Base-by-base conservation (phyloP, 2,797 vertebrate species). In the Champsocephalus gunnari region DNA sequence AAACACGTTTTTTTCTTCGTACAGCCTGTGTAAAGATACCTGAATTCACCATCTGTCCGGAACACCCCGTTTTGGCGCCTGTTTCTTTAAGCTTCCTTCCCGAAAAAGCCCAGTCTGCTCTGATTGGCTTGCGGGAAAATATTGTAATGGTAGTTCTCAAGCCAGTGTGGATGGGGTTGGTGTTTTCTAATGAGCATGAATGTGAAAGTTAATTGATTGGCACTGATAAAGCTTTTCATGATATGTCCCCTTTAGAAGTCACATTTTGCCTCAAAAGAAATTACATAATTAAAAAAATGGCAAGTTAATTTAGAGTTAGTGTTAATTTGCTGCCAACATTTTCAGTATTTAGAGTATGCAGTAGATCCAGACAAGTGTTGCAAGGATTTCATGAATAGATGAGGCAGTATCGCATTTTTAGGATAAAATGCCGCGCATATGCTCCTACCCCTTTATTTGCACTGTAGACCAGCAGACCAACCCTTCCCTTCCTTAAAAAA, bases 401-500 rank as follows among this genome's bases (percentile, higher is more conserved):
- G 51, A 75, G 58, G 55, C 79, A 61, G 61, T 49, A 72, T 14
- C 53, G 59, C 62, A 5, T 45, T 56, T 1, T 38, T n/a, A 9
- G 0, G 32, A 58, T 56, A 17, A 69, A 79, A 49, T 28, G 28
- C 28, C 28, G 28, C 28, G 4, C 61, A 48, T 16, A 64, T 0
- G 17, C 68, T 75, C 68, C 73, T 13, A 14, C 65, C 43, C 48
- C 11, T 81, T 75, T 55, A 74, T 80, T 87, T 82, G 50, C 84
- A 80, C 78, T 79, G 87, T 77, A 81, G 80, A 79, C 83, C 75
- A 66, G 74, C 86, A 86, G 82, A 89, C 80, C 71, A 49, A 19
- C 63, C 75, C 57, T 64, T 48, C 59, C 74, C 74, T 81, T 80
- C 66, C 71, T 79, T 50, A 71, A 16, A 58, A 68, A 75, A 75